Base-by-base conservation (phyloP, 2,888 invertebrate species). In the Lottia scabra region DNA sequence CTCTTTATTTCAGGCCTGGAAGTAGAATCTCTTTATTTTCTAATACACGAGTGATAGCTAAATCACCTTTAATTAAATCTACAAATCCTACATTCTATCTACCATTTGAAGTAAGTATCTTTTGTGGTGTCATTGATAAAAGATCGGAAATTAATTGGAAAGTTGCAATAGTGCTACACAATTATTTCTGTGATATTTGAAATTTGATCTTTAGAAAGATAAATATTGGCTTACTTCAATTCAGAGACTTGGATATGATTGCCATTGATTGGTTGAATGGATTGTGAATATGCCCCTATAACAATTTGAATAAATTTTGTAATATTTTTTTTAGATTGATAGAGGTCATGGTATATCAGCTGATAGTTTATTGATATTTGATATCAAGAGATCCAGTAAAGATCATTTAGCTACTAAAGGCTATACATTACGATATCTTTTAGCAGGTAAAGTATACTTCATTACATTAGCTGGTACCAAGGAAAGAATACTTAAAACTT, bases 361-460 rank as follows among this genome's bases (percentile, higher is more conserved):
- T 43, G 90, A 91, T 66, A 88, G 91, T n/a, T 77, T 87, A 23
- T 80, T 91, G 2, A 84, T 90, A 72, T 90, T 91, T 79, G 91
- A 91, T 75, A 88, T 91, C 70, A 90, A 89, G 70, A 89, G 89
- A 70, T 90, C 90, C 38, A 90, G 89, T 74, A 91, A 91, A 78
- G 90, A 91, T 75, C 86, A 91, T 68, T 72, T 91, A 43, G 90
- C 91, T 27, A 90, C 90, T 67, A 88, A 90, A 72, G 87, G 89
- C 68, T 88, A 90, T 71, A 87, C 89, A 1, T 81, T 91, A 19
- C 89, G 90, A 30, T 89, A 91, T 70, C 85, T 91, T 38, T 84
- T 91, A 68, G 83, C 81, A 77, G 91, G 91, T 91, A 80, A 77
- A 78, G 64, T 44, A 5, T n/a, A 2, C 19, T 56, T n/a, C 19